Evolutionary conservation across 2,797 vertebrate species (phyloP), one percentile per base, ranked within the genome.

Genomic region (Linurgus olivaceus): DNA sequence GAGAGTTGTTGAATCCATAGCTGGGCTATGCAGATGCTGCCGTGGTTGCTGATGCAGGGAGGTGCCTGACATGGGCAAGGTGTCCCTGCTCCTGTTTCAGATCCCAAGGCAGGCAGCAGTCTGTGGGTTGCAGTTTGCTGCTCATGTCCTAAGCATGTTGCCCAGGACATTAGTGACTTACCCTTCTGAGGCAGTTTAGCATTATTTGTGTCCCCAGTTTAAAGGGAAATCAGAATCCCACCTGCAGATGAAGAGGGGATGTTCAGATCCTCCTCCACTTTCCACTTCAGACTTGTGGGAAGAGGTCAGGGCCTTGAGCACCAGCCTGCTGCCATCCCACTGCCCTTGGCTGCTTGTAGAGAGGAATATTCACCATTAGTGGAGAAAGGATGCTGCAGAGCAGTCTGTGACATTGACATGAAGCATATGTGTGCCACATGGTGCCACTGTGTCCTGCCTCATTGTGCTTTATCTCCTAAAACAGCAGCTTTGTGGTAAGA

Each of bases 401-500:
- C 50, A 45, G 8, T 19, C 40, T 3, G 0, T 50, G 67, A 21
- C 1, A 1, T 26, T 61, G 35, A 28, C 63, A 33, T 4, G 2
- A 52, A 58, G 11, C 2, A 10, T 48, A 25, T n/a, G 7, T n/a
- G n/a, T 6, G 3, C 31, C 74, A 59, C 47, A 4, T 3, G 4
- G n/a, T 63, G 68, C 48, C 25, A 6, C 31, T 21, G 26, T 88
- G 70, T 76, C 48, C 45, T 18, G 15, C 37, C 55, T 92, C 37
- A 7, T 23, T 16, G 26, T 61, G n/a, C 80, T 86, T 67, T 29
- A 44, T 73, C 48, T 94, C 71, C 74, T 45, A 33, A 63, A 68
- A n/a, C 38, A 73, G 86, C 42, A 40, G 31, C 70, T 94, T 96
- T 95, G 91, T 20, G 45, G 63, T 92, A 90, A 92, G 93, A 92